Conservation (phyloP, 2,888 invertebrate species). For the Diploptera punctata region DNA sequence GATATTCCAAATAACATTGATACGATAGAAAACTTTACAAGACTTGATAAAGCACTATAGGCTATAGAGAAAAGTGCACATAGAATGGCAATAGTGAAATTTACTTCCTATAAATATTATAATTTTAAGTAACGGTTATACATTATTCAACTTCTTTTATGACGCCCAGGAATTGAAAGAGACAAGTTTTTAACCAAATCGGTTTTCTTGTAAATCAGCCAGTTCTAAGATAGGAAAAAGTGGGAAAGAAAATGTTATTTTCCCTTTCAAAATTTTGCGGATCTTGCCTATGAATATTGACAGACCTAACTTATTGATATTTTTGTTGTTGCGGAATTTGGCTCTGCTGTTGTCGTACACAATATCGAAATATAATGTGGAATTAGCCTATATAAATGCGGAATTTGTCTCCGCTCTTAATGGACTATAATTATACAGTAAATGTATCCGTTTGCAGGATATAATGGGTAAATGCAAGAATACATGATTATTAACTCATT, state of each 20-base stretch:
- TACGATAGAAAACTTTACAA: too few relatives aligned
- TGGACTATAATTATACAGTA: too few relatives aligned
- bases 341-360: not conserved
- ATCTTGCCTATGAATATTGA: not conserved
- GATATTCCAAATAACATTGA: not conserved
- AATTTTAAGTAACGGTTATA: not conserved
- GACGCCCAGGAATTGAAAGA: not conserved
- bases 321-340: not conserved
- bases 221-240: too few relatives aligned
- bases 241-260: not conserved
- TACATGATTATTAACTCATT: too few relatives aligned
- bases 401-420: too few relatives aligned
- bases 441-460: too few relatives aligned
- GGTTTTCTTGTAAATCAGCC: too few relatives aligned
- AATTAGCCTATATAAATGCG: too few relatives aligned
- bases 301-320: too few relatives aligned
- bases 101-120: not conserved
- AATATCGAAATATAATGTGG: too few relatives aligned
- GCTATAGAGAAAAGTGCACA: not conserved
- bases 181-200: not conserved
- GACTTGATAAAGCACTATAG: not conserved
- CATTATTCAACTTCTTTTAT: not conserved
- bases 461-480: too few relatives aligned
- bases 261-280: not conserved
- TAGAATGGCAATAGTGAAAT: conserved; percentile 1